A percentile compares a stretch with the other conserved stretches of the same genome.
Conservation (phyloP, 2,888 invertebrate species). For the Melinopterus prodromus region DNA sequence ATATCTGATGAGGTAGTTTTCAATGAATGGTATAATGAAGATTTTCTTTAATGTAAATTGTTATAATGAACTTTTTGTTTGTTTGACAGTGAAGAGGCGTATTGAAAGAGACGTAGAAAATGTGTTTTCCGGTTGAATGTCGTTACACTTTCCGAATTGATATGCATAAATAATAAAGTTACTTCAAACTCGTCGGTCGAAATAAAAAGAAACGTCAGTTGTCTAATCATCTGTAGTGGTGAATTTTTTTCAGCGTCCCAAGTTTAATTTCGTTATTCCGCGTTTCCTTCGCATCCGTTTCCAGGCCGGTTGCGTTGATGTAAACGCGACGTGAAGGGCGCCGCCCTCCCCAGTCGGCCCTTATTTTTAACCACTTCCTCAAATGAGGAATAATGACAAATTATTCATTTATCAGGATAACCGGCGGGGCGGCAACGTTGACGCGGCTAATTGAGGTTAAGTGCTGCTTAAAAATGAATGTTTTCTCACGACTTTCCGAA, state of each 20-base stretch:
- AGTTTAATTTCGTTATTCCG: not conserved
- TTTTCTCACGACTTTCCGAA: too few species aligned
- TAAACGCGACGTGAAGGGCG: not conserved
- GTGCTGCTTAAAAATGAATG: not conserved
- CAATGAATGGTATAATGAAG: too few species aligned
- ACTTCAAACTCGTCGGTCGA: not conserved
- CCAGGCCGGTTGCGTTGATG: not conserved
- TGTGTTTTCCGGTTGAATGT: not conserved
- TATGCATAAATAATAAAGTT: constrained; percentile 4
- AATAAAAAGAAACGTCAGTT: constrained; percentile 4
- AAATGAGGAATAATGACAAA: constrained; percentile 4
- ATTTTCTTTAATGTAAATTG: too few species aligned
- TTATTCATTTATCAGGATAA: not conserved
- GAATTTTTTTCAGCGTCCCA: not conserved
- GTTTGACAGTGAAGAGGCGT: not conserved
- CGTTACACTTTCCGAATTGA: not conserved
- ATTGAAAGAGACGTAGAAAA: not conserved
- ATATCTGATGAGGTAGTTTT: too few species aligned
- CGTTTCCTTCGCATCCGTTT: not conserved
- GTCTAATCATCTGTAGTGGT: not conserved
- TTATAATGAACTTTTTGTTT: too few species aligned
- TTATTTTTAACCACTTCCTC: constrained; percentile 4
- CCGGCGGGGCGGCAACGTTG: not conserved
- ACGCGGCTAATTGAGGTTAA: not conserved
- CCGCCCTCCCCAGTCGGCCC: not conserved